These are phyloP conservation scores for Falco novaeseelandiae DNA, from an alignment of 2,797 vertebrate species.

Conservation along the genomic window DNA sequence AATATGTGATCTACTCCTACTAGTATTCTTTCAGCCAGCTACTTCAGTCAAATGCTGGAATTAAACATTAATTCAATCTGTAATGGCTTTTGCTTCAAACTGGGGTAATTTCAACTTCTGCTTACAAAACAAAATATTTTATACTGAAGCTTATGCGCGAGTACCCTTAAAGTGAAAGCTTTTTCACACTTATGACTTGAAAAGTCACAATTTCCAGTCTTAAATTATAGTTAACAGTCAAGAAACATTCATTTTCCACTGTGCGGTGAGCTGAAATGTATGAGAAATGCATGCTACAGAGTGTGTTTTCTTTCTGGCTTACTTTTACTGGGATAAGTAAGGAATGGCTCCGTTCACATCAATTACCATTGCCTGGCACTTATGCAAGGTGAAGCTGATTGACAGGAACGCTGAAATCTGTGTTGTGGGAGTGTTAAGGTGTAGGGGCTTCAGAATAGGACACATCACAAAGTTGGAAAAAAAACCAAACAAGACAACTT, in stretches of 20 bases:
- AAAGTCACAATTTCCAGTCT: constrained; percentile 47
- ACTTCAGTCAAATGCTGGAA: neutral
- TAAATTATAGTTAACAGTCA: constrained; percentile 52
- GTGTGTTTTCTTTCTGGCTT: neutral
- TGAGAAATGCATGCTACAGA: neutral
- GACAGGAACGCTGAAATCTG: neutral
- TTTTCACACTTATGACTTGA: constrained; percentile 53
- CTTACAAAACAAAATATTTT: constrained; percentile 58
- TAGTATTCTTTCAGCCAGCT: neutral
- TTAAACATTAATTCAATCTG: constrained; percentile 45
- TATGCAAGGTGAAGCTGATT: neutral
- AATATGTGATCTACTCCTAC: neutral
- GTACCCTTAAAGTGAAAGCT: constrained; percentile 34
- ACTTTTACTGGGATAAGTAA: neutral
- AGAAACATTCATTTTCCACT: constrained; percentile 44
- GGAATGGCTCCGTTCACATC: neutral
- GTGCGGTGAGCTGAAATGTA: neutral
- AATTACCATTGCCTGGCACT: neutral
- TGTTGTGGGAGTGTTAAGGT: neutral
- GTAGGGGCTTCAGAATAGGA: neutral
- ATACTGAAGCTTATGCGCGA: constrained; percentile 16
- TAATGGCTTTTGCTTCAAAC: constrained; percentile 45
- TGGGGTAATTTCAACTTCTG: constrained; percentile 48
- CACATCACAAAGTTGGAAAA: neutral
- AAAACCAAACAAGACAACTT: neutral